Evolutionary conservation across 2,113 vertebrate genomes (phyloP).

Genomic region (Brachyhypopomus gauderio): DNA sequence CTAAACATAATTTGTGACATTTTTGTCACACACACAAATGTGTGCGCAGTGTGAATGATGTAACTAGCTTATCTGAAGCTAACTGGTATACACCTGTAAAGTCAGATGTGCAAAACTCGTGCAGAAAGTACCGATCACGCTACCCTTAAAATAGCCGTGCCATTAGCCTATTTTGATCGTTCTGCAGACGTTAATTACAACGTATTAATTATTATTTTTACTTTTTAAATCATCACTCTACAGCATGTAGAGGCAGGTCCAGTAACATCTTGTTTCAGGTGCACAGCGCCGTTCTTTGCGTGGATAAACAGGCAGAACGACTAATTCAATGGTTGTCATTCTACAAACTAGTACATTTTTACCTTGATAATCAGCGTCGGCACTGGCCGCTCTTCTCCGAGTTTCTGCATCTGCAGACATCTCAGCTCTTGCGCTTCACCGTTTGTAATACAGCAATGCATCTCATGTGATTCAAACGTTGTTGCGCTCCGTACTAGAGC

Average conservation of each 20-base stretch:
- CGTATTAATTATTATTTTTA: background rate
- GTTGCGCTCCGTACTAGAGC: background rate
- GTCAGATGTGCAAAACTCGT: background rate
- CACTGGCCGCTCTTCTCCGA: slow-evolving; percentile 59
- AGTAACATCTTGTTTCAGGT: too few relatives aligned
- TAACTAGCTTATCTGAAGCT: background rate
- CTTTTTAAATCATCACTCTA: too few relatives aligned
- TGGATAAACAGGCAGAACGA: background rate
- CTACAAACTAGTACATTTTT: slow-evolving; percentile 3
- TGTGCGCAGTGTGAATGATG: background rate
- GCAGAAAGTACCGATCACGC: too few relatives aligned
- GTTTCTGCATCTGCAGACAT: slow-evolving; percentile 52
- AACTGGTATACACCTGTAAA: background rate
- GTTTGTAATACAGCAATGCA: background rate
- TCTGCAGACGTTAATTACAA: background rate
- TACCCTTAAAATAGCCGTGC: too few relatives aligned
- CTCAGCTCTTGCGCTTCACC: slow-evolving; percentile 12
- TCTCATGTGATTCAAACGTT: too few relatives aligned
- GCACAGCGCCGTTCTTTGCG: background rate
- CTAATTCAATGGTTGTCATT: background rate
- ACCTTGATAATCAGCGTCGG: slow-evolving; percentile 37
- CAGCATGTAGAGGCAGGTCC: too few relatives aligned
- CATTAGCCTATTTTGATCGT: background rate
- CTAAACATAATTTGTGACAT: background rate
- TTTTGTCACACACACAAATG: too few relatives aligned